These are phyloP conservation scores for Dreissena rostriformis DNA, from an alignment of 1,140 invertebrate genomes.

Conservation along the genomic window DNA sequence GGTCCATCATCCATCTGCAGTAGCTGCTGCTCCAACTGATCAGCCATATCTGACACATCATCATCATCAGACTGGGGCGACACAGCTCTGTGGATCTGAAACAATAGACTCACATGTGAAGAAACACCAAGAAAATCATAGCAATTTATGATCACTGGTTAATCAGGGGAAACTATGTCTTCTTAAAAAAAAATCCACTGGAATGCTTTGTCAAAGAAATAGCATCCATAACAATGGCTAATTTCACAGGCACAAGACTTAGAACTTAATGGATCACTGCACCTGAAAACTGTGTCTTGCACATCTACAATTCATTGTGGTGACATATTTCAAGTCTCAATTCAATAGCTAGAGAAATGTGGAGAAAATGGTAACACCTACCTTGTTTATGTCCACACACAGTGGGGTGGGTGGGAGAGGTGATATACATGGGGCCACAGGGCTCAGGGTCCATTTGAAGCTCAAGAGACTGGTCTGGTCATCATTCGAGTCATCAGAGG, in stretches of 20 bases:
- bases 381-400: slow-evolving; percentile 5
- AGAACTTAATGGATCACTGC: no score
- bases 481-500: slow-evolving; percentile 19
- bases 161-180: no score
- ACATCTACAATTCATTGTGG: no score
- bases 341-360: neutral
- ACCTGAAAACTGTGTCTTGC: no score
- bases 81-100: no score
- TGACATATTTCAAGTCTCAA: neutral
- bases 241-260: no score
- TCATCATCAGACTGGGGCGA: neutral
- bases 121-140: no score
- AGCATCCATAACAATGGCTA: no score
- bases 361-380: slow-evolving; percentile 2
- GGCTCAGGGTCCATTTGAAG: slow-evolving; percentile 44
- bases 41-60: slow-evolving; percentile 39
- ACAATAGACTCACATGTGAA: no score
- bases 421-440: slow-evolving; percentile 30
- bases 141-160: no score
- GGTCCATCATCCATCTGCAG: neutral
- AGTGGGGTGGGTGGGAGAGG: slow-evolving; percentile 48
- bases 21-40: slow-evolving; percentile 34
- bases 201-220: no score
- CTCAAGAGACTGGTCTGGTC: slow-evolving; percentile 30
- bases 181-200: no score